phyloP scores from a whole-genome alignment of 2,113 vertebrate species.

The Thermophis baileyi region DNA sequence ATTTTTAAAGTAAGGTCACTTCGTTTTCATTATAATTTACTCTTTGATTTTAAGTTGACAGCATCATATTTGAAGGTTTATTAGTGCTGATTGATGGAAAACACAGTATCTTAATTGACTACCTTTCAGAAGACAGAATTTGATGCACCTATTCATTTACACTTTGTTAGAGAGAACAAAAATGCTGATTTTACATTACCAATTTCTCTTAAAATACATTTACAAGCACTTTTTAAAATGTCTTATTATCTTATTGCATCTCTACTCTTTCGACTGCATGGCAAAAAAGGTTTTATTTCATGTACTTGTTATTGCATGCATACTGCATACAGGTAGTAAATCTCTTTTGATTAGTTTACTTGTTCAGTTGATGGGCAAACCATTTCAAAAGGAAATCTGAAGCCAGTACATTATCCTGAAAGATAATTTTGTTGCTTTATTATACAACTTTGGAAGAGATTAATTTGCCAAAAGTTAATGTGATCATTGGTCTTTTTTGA shows the following conservation, averaged over 20 bases:
- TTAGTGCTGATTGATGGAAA: neutral
- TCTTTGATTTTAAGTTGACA: constrained; percentile 14
- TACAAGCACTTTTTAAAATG: constrained; percentile 37
- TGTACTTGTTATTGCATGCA: neutral
- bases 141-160: constrained; percentile 32
- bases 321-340: constrained; percentile 20
- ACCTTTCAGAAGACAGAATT: constrained; percentile 32
- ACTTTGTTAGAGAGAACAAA: constrained; percentile 28
- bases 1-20: neutral
- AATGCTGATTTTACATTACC: constrained; percentile 31
- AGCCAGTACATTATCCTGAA: constrained; percentile 22
- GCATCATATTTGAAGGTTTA: constrained; percentile 6
- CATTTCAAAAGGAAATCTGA: constrained; percentile 13
- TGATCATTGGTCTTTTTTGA: constrained; percentile 42
- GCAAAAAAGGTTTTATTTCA: constrained; percentile 40
- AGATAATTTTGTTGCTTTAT: constrained; percentile 34
- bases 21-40: constrained; percentile 23
- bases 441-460: constrained; percentile 11
- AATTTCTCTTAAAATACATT: constrained; percentile 41
- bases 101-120: constrained; percentile 27
- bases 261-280: constrained; percentile 34
- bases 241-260: constrained; percentile 28
- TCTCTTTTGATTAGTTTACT: constrained; percentile 46
- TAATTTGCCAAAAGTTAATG: constrained; percentile 44
- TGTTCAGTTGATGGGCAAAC: constrained; percentile 44